phyloP scores from a whole-genome alignment of 2,113 vertebrate species.

The Stercorarius parasiticus region DNA sequence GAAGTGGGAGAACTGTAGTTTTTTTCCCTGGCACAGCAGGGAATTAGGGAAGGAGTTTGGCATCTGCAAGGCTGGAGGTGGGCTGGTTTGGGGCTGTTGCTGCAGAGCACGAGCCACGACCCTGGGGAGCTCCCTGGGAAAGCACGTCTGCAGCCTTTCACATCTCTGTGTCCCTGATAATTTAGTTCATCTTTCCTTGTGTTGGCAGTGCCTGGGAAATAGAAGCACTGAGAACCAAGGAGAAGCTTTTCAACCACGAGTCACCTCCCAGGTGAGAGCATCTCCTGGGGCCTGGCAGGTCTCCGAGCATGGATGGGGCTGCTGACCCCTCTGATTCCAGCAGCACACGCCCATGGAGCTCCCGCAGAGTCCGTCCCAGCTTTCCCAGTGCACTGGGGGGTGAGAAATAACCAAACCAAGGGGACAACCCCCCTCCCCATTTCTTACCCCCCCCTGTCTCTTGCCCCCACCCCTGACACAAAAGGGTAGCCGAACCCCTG shows the following conservation, averaged over 20 bases:
- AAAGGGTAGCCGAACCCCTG: background rate
- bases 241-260: background rate
- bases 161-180: background rate
- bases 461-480: background rate
- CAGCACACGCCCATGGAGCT: rapidly evolving
- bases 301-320: background rate
- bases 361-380: background rate
- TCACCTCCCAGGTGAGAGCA: background rate
- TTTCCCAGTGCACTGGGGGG: background rate
- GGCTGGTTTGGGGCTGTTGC: background rate
- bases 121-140: background rate
- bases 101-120: background rate
- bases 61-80: background rate
- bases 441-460: background rate
- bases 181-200: background rate
- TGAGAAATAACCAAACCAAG: background rate
- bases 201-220: background rate
- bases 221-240: background rate
- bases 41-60: background rate
- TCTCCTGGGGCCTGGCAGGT: background rate
- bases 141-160: background rate
- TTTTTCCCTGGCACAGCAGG: background rate
- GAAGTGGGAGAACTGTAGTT: background rate
- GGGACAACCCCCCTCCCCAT: background rate
- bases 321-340: background rate